Conservation (phyloP, 2,113 vertebrate species). For the Etheostoma cragini region DNA sequence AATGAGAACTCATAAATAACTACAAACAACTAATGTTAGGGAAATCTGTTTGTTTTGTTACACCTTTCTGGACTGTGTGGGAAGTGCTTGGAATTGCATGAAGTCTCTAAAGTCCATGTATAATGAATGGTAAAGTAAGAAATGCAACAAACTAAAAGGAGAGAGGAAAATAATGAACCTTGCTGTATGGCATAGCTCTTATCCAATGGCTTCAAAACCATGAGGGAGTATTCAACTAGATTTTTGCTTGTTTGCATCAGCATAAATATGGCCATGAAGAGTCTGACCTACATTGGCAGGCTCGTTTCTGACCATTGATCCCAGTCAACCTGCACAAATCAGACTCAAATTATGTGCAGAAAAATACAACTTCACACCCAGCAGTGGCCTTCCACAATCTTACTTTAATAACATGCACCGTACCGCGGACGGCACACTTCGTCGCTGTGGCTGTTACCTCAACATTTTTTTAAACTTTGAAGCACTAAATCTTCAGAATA, state of each 20-base stretch:
- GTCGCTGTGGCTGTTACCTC: no score
- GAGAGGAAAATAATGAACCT: slow-evolving; percentile 16
- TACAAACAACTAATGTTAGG: no score
- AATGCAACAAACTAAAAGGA: background rate
- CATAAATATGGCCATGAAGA: slow-evolving; percentile 42
- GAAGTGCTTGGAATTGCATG: background rate
- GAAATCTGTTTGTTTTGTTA: no score
- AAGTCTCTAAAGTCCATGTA: background rate
- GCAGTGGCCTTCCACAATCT: background rate
- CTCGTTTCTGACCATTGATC: slow-evolving; percentile 53
- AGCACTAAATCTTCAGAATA: no score
- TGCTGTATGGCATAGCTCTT: slow-evolving; percentile 1
- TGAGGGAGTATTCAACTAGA: slow-evolving; percentile 31
- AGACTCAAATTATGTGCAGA: background rate
- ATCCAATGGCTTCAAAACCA: slow-evolving; percentile 15
- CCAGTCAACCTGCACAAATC: slow-evolving; percentile 30
- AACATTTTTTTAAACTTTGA: no score
- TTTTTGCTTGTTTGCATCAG: slow-evolving; percentile 32
- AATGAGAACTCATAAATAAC: no score
- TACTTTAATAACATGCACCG: slow-evolving; percentile 1
- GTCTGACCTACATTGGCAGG: slow-evolving; percentile 50
- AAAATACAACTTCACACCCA: slow-evolving; percentile 35
- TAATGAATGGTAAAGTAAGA: background rate
- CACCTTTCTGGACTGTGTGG: background rate
- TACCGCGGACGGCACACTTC: no score